These are phyloP conservation scores for Punctoribates punctum DNA, from an alignment of 2,888 invertebrate species.

Conservation along the genomic window DNA sequence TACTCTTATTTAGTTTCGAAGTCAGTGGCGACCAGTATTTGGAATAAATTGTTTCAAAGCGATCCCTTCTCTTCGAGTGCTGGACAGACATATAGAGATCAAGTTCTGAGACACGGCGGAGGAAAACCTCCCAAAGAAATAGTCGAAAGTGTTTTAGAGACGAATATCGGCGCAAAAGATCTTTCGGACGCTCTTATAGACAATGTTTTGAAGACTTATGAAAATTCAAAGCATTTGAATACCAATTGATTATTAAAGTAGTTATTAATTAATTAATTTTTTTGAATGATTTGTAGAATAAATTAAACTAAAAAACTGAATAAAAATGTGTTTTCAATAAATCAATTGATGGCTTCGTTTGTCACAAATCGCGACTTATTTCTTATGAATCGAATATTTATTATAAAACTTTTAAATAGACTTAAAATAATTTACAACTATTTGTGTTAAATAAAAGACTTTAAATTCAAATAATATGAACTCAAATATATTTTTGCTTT, in stretches of 20 bases:
- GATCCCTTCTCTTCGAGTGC: conserved; percentile 70
- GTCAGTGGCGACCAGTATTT: conserved; percentile 86
- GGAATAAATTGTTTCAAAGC: conserved; percentile 76
- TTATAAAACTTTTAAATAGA: too few species aligned
- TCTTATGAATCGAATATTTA: too few species aligned
- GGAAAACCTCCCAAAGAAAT: conserved; percentile 74
- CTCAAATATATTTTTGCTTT: too few species aligned
- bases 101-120: conserved; percentile 81
- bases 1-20: conserved; percentile 94
- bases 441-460: too few species aligned
- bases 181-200: conserved; percentile 73
- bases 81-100: conserved; percentile 71
- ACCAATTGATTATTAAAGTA: neutral
- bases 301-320: too few species aligned
- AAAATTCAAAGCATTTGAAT: neutral
- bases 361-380: too few species aligned
- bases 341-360: too few species aligned
- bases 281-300: too few species aligned
- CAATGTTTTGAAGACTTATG: conserved; percentile 50
- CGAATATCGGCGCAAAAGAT: conserved; percentile 60
- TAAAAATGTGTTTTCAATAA: too few species aligned
- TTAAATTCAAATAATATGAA: too few species aligned
- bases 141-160: conserved; percentile 57
- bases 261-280: neutral
- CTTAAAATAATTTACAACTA: too few species aligned